Percentiles rank a stretch among this genome's conserved stretches.
These are phyloP conservation scores for Chiloscyllium plagiosum DNA, from an alignment of 2,113 vertebrate genomes.

Conservation along the genomic window DNA sequence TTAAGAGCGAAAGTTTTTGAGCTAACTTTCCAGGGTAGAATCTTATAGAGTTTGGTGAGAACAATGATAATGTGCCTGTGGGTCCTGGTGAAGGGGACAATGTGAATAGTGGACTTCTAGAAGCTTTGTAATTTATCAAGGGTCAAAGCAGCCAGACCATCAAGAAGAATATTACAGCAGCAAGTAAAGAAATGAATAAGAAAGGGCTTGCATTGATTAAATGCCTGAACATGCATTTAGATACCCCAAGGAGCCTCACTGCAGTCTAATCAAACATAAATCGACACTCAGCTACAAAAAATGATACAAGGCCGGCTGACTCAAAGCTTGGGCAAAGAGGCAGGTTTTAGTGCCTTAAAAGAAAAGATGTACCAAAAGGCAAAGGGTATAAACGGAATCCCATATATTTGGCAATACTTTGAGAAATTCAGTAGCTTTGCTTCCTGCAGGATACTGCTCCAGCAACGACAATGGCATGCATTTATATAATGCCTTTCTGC, in stretches of 20 bases:
- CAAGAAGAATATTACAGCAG: neutral
- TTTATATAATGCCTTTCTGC: neutral
- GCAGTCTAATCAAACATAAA: too few species aligned
- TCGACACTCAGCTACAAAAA: too few species aligned
- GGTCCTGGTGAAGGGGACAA: neutral
- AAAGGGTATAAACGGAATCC: too few species aligned
- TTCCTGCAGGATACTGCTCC: too few species aligned
- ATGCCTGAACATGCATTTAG: too few species aligned
- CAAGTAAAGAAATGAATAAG: neutral
- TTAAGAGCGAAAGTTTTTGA: neutral
- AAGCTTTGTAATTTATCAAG: neutral
- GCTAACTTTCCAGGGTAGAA: neutral
- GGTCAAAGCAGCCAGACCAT: neutral
- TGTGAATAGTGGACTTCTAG: neutral
- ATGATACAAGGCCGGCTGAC: too few species aligned
- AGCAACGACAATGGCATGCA: too few species aligned
- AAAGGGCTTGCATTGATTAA: too few species aligned
- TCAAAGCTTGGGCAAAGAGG: too few species aligned
- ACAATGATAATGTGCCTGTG: neutral
- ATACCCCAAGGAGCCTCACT: too few species aligned
- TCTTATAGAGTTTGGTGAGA: neutral
- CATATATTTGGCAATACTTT: neutral
- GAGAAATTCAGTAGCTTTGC: neutral
- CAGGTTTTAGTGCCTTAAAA: too few species aligned
- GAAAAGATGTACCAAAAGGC: too few species aligned